Percentiles rank a stretch among this genome's conserved stretches.
These are phyloP conservation scores for Synodontis membranacea DNA, from an alignment of 2,113 vertebrate genomes.

Conservation along the genomic window DNA sequence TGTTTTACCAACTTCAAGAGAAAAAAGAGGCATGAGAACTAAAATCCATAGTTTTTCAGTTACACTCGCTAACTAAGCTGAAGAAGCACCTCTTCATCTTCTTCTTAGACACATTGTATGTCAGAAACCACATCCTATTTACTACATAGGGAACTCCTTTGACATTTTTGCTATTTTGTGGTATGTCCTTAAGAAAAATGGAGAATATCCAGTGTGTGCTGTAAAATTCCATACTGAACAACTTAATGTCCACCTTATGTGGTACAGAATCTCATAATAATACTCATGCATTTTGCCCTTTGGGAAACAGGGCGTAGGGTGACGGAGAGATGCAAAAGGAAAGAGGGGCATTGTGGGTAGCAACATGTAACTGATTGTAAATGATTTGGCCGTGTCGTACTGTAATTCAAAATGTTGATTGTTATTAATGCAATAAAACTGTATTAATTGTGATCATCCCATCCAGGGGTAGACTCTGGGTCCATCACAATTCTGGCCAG, in stretches of 20 bases:
- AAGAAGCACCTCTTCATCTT: too few species aligned
- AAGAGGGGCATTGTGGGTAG: too few species aligned
- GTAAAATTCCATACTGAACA: background rate
- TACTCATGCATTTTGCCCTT: background rate
- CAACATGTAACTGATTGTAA: too few species aligned
- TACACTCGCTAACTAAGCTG: background rate
- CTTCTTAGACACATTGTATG: background rate
- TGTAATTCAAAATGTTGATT: too few species aligned
- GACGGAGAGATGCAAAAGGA: too few species aligned
- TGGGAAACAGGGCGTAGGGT: background rate
- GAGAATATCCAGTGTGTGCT: background rate
- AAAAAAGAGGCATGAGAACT: background rate
- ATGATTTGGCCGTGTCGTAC: background rate
- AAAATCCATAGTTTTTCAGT: background rate
- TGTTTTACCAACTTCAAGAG: background rate
- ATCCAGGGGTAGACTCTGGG: background rate
- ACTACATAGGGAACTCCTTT: background rate
- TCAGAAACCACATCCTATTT: background rate
- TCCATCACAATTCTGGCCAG: background rate
- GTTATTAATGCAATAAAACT: too few species aligned
- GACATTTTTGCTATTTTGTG: background rate
- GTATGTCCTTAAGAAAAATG: background rate
- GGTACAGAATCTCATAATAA: background rate
- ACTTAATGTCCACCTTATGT: background rate
- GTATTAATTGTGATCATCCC: background rate